phyloP scores from a whole-genome alignment of 2,797 vertebrate genomes.

The Coregonus sp. region DNA sequence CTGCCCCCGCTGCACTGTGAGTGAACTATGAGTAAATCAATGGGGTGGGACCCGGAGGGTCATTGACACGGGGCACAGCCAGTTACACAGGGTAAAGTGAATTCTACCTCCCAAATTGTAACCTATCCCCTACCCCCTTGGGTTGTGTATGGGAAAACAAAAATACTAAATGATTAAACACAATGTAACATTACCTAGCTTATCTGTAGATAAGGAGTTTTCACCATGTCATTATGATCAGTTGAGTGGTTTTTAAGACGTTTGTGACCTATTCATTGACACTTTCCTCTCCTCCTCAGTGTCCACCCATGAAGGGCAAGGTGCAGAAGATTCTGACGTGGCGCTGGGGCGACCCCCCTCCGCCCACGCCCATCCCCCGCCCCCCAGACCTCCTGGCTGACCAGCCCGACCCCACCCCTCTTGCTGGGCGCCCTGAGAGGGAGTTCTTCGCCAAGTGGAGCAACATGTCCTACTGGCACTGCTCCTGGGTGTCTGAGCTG shows the following conservation, averaged over 20 bases:
- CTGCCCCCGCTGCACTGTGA: constrained; percentile 96
- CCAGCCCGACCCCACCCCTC: constrained; percentile 84
- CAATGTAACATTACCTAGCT: no score
- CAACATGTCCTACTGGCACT: constrained; percentile 98
- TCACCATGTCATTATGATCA: not conserved
- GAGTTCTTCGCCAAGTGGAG: constrained; percentile 98
- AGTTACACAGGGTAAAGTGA: not conserved
- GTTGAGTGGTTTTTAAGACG: not conserved
- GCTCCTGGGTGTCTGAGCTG: constrained; percentile 95
- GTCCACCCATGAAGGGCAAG: constrained; percentile 91
- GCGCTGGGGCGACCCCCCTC: constrained; percentile 93
- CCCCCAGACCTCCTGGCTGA: constrained; percentile 83
- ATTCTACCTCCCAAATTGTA: no score
- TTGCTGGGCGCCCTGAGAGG: constrained; percentile 90
- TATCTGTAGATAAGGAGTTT: no score
- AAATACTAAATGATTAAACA: no score
- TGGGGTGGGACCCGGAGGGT: not conserved
- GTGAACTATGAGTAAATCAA: constrained; percentile 26
- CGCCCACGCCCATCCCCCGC: constrained; percentile 86
- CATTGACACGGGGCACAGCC: not conserved
- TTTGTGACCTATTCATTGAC: not conserved
- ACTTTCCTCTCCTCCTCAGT: constrained; percentile 66
- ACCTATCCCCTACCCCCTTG: no score
- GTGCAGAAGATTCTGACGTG: constrained; percentile 98
- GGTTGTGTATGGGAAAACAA: no score